Conservation (phyloP, 2,113 vertebrate genomes). For the Ondatra zibethicus region DNA sequence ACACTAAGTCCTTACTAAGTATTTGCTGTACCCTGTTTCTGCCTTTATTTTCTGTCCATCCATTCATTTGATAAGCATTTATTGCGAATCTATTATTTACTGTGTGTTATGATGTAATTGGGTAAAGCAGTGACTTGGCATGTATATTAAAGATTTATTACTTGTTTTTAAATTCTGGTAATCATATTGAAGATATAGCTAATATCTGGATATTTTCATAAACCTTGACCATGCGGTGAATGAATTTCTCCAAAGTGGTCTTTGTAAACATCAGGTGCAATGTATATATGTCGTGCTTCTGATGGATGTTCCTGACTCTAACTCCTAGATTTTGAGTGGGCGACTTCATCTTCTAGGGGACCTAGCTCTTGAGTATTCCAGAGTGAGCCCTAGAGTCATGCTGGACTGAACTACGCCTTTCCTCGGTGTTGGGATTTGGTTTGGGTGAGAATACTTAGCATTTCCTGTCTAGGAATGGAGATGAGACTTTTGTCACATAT, state of each 20-base stretch:
- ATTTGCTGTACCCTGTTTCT: neutral
- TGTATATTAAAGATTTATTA: neutral
- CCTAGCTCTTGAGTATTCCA: neutral
- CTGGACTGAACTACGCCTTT: neutral
- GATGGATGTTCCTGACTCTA: neutral
- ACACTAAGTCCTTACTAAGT: neutral
- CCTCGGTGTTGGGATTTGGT: neutral
- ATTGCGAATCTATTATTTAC: neutral
- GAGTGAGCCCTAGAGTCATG: neutral
- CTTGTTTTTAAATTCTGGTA: neutral
- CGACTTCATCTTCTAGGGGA: neutral
- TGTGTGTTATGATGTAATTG: neutral
- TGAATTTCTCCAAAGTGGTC: neutral
- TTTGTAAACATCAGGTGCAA: neutral
- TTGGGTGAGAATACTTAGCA: neutral
- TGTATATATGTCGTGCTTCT: neutral
- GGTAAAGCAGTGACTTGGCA: neutral
- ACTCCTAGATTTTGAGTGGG: neutral
- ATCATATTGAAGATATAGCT: neutral
- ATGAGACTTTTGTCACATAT: neutral
- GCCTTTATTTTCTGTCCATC: neutral
- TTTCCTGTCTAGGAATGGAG: neutral
- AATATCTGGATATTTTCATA: neutral
- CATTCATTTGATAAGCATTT: neutral
- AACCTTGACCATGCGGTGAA: neutral